Base-by-base conservation (phyloP, 2,888 invertebrate genomes). In the Dolichopus griseipennis region DNA sequence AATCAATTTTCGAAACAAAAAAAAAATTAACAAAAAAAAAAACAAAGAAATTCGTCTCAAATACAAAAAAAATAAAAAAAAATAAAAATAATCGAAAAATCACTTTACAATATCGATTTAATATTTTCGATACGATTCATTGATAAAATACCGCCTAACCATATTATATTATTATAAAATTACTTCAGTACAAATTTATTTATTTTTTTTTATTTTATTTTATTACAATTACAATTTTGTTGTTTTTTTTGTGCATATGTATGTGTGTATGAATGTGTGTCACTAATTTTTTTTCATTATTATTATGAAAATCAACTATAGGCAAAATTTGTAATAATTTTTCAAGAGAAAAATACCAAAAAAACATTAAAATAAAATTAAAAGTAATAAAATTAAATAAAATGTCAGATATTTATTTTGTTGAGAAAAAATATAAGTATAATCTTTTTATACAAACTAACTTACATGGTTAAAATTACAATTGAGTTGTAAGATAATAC, bases 261-360 rank as follows among this genome's bases (percentile, higher is more conserved):
- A 5, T 37, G 37, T 52, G 6, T 52, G 15, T n/a, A 15, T 52
- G 52, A 7, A 37, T 37, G 8, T 37, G 37, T 37, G 37, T 10
- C 37, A 37, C 12, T 7, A 37, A 37, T 37, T 8, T 37, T 10
- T 37, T 37, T 37, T 10, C 5, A 5, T 10, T 37, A 7, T 8
- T 37, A 37, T 37, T 37, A 52, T 52, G 6, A 52, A 52, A 52
- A 52, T 2, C 8, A 2, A 18, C 52, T 12, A 52, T 52, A 15
- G 52, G 52, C 52, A 52, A 52, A 52, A 52, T 52, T 52, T 52
- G 52, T 52, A 52, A 52, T 52, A 52, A 52, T 52, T 52, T 52
- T 18, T 15, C 2, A 52, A 52, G 6, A 37, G 27, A 37, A 37
- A 37, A 52, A 52, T 12, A 52, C 15, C 1, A n/a, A n/a, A n/a